Evolutionary conservation across 2,888 invertebrate species (phyloP).

Genomic region (Protonemura montana): DNA sequence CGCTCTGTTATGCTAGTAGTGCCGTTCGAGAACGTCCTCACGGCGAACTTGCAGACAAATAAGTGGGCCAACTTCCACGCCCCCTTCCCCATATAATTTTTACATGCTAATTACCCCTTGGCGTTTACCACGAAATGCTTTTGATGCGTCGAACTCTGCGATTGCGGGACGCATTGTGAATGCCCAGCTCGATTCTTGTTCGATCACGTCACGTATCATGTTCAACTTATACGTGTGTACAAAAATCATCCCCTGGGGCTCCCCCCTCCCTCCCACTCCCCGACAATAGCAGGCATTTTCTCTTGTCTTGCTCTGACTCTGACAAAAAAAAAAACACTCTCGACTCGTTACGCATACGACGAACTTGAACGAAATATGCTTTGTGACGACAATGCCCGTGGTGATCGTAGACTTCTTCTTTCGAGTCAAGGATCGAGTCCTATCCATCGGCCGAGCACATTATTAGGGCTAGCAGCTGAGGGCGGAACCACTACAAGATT

Average conservation of each 20-base stretch:
- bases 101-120: neutral
- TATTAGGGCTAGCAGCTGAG: neutral
- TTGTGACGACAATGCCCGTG: neutral
- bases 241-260: conserved; percentile 39
- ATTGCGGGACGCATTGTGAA: neutral
- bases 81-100: neutral
- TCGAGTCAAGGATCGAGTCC: neutral
- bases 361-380: neutral
- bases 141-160: neutral
- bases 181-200: neutral
- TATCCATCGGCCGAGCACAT: neutral
- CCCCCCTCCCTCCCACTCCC: neutral
- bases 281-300: conserved; percentile 22
- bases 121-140: too few species aligned
- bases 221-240: neutral
- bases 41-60: neutral
- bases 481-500: conserved; percentile 22
- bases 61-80: neutral
- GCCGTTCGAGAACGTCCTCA: conserved; percentile 13
- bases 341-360: neutral
- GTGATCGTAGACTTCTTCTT: neutral
- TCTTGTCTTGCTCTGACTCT: neutral
- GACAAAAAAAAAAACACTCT: neutral
- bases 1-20: conserved; percentile 24
- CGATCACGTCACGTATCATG: neutral